Evolutionary conservation across 1,140 invertebrate species (phyloP), one percentile per base, ranked within the genome.

Genomic region (Drosophila nannoptera): DNA sequence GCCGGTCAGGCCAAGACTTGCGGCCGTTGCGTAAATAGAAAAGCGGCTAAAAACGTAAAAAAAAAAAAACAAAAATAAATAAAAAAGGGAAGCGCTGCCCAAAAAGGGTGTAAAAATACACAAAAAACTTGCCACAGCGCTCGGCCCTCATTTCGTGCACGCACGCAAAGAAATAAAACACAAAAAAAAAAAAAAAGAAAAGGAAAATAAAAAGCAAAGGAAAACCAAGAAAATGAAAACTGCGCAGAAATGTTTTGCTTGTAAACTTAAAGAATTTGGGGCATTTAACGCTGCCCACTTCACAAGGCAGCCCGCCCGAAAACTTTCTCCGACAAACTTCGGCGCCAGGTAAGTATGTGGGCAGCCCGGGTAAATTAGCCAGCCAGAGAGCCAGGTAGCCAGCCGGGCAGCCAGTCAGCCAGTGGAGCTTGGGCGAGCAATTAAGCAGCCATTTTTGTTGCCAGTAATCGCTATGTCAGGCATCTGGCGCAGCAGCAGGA

Each of bases 201-300:
- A 56, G 43, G 36, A 68, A 32, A 11, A 22, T 42, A 48, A 55
- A 59, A 64, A 22, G 40, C 38, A 56, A n/a, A 46, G 43, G 61
- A 54, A 63, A 71, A 59, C 7, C 8, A 62, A 66, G 49, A 54
- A 73, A 77, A 73, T 72, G 73, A 71, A 84, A 84, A 86, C 81
- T 84, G 78, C 69, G 77, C 80, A 83, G 75, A 83, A 83, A 83
- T 83, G 80, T 84, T 84, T 75, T 71, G 65, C 70, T 72, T 73
- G 77, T 76, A 77, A 84, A 84, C 81, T 84, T 84, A 75, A 84
- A 84, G 81, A 86, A 84, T 84, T 86, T 84, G 70, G 74, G 75
- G 82, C 74, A 84, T 84, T 84, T 84, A 84, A 74, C 80, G 73
- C 74, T 73, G 69, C 63, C 69, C 63, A 60, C 56, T 71, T 67